Conservation (phyloP, 2,888 invertebrate species). For the Mellilla xanthometata region DNA sequence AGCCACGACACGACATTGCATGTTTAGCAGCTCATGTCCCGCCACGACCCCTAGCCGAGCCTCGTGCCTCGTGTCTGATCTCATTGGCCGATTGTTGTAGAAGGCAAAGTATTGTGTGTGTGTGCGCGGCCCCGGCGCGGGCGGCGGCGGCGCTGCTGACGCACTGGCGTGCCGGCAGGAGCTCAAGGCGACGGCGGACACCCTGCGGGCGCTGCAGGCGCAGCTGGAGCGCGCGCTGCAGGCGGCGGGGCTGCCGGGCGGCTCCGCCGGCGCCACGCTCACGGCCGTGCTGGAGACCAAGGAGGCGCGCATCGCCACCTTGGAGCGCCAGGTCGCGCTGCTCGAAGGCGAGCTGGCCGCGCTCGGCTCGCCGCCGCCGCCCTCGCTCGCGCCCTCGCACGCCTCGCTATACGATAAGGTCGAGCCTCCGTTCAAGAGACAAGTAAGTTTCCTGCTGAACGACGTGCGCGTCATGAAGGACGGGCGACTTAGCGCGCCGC, state of each 20-base stretch:
- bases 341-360: conserved; percentile 89
- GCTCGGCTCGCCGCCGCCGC: conserved; percentile 75
- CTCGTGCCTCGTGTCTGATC: conserved; percentile 66
- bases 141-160: conserved; percentile 46
- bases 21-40: conserved; percentile 79
- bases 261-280: conserved; percentile 85
- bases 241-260: conserved; percentile 84
- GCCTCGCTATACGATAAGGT: conserved; percentile 85
- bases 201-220: conserved; percentile 90
- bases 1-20: conserved; percentile 80
- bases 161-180: conserved; percentile 82
- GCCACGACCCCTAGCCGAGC: conserved; percentile 75
- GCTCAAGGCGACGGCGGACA: conserved; percentile 92
- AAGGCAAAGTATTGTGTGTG: conserved; percentile 58
- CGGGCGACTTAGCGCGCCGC: conserved; percentile 79
- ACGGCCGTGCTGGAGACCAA: conserved; percentile 92
- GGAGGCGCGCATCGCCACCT: conserved; percentile 93
- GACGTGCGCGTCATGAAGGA: conserved; percentile 90
- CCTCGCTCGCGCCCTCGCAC: conserved; percentile 79
- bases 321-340: conserved; percentile 92
- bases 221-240: conserved; percentile 89
- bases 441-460: conserved; percentile 93
- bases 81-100: conserved; percentile 66
- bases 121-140: conserved; percentile 58
- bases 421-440: conserved; percentile 87